Evolutionary conservation across 2,888 invertebrate genomes (phyloP), one percentile per base, ranked within the genome.

Genomic region (Chymomyza amoena): DNA sequence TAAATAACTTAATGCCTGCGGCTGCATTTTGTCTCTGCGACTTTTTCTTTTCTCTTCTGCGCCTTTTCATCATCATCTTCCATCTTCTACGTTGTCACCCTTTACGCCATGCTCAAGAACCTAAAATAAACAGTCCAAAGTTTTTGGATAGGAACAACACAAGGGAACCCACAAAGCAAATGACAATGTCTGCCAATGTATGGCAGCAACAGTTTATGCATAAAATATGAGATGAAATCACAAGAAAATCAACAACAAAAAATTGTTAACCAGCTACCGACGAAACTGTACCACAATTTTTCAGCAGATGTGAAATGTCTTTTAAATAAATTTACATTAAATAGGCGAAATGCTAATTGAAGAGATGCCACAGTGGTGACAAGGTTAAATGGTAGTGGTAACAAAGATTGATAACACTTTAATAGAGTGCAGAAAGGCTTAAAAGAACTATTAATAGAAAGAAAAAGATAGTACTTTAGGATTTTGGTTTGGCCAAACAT

Each of bases 171-270:
- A 39, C n/a, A 59, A 15, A 59, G 16, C 57, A 36, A 45, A 45
- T 45, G 39, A 45, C 32, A 45, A 45, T 45, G 39, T 13, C 39
- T 45, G 13, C 13, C 39, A 63, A 32, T 65, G 52, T 66, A 50
- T 59, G 70, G 57, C 67, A 66, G 68, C 70, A 73, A 76, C 87
- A 75, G 79, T 86, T 84, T 84, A 79, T 82, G 82, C 82, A 85
- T 83, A 83, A 75, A 71, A 85, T 69, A 83, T 85, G 79, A 83
- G 69, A 67, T 61, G 69, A 63, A 64, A 64, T 57, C 10, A 15
- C 57, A 57, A 32, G 32, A 3, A 32, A 32, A 4, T 4, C 5
- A 32, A 4, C 2, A 9, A 32, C 1, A 25, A 18, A 20, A 54
- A 45, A 13, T 45, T 45, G 5, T 32, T 4, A 32, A 32, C 32